Evolutionary conservation across 2,888 invertebrate genomes (phyloP).

Genomic region (Hoplodrina ambigua): DNA sequence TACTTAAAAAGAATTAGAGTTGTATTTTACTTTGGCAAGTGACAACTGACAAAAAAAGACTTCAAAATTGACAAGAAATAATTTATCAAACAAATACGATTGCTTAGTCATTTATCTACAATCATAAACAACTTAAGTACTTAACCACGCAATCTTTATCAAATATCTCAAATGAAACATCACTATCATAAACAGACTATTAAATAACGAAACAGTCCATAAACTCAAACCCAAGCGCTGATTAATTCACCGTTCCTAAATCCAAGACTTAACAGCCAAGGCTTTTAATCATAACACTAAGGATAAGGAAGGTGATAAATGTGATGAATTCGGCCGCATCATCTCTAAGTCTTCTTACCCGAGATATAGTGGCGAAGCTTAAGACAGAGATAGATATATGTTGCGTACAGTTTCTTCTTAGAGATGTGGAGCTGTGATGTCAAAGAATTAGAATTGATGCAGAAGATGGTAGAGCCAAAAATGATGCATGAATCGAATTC

Average conservation of each 20-base stretch:
- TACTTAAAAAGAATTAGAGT: too few species aligned
- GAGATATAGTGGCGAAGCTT: constrained; percentile 3
- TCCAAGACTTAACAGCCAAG: constrained; percentile 57
- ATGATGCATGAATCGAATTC: too few species aligned
- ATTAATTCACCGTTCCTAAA: constrained; percentile 64
- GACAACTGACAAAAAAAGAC: too few species aligned
- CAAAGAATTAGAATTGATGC: neutral
- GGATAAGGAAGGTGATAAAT: constrained; percentile 63
- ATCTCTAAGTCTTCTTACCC: constrained; percentile 25
- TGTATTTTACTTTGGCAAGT: too few species aligned
- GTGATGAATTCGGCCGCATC: constrained; percentile 57
- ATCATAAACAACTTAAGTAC: neutral
- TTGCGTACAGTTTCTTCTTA: constrained; percentile 6
- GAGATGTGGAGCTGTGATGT: neutral
- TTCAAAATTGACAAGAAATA: too few species aligned
- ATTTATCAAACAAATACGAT: too few species aligned
- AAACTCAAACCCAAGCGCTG: constrained; percentile 56
- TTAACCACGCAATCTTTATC: constrained; percentile 39
- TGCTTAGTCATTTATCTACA: too few species aligned
- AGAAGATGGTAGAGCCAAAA: too few species aligned
- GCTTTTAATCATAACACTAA: constrained; percentile 62
- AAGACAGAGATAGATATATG: neutral
- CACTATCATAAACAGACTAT: constrained; percentile 57
- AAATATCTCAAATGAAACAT: constrained; percentile 55
- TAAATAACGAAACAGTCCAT: constrained; percentile 64